These are phyloP conservation scores for Julus scandinavius DNA, from an alignment of 2,888 invertebrate genomes.

Conservation along the genomic window DNA sequence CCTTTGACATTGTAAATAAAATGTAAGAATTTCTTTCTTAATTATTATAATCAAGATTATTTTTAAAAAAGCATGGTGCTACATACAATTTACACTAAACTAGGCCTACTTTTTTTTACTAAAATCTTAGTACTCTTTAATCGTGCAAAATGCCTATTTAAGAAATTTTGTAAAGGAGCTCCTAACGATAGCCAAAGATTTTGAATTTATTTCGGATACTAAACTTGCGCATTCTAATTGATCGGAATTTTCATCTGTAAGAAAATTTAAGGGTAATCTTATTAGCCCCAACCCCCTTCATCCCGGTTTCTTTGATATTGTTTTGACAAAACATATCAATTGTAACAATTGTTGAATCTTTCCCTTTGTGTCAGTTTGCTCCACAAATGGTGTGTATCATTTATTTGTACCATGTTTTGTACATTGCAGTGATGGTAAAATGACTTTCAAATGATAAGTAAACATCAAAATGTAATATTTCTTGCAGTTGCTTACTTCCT, in stretches of 20 bases:
- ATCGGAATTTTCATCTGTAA: neutral
- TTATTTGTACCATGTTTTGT: constrained; percentile 50
- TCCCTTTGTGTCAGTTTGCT: constrained; percentile 45
- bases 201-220: neutral
- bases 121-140: neutral
- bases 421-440: constrained; percentile 50
- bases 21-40: constrained; percentile 13
- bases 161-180: constrained; percentile 17
- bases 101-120: neutral
- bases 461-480: constrained; percentile 5
- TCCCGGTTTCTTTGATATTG: constrained; percentile 14
- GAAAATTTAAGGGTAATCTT: constrained; percentile 37
- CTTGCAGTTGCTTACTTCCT: neutral
- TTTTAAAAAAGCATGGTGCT: constrained; percentile 37
- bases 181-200: constrained; percentile 30
- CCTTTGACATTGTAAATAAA: constrained; percentile 19
- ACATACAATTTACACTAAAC: neutral
- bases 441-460: constrained; percentile 49
- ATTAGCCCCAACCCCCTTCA: neutral
- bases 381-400: constrained; percentile 52
- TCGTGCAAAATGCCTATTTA: neutral
- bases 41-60: constrained; percentile 40
- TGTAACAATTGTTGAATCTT: constrained; percentile 40
- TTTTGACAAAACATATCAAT: constrained; percentile 44
- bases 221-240: neutral